A percentile compares a stretch with the other conserved stretches of the same genome.
Evolutionary conservation across 2,113 vertebrate genomes (phyloP).

Genomic region (Anolis carolinensis): DNA sequence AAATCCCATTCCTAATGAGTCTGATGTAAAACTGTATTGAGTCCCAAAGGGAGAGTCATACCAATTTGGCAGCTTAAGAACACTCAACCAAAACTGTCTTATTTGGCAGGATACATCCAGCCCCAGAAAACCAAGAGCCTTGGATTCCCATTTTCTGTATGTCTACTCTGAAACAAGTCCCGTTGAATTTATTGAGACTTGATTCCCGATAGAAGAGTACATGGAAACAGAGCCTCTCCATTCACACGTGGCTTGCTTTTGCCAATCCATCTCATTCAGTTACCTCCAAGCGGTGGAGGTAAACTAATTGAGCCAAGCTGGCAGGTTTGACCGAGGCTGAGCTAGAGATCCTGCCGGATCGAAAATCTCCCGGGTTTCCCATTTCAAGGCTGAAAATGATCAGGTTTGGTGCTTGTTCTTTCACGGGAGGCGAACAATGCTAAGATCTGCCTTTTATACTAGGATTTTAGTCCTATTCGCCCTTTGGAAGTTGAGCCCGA

Average conservation of each 20-base stretch:
- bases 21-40: too few relatives aligned
- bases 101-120: neutral
- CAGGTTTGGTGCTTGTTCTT: neutral
- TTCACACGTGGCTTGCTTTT: neutral
- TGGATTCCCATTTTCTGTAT: neutral
- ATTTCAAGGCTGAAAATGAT: neutral
- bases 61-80: too few relatives aligned
- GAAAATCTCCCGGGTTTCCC: neutral
- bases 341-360: too few relatives aligned
- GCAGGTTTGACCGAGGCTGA: too few relatives aligned
- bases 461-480: neutral
- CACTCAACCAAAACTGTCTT: too few relatives aligned
- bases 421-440: neutral
- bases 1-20: too few relatives aligned
- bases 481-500: too few relatives aligned
- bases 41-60: neutral
- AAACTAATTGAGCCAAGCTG: too few relatives aligned
- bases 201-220: too few relatives aligned
- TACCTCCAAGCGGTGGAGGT: neutral
- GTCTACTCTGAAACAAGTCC: neutral
- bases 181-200: neutral
- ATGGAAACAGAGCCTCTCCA: neutral
- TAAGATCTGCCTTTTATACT: too few relatives aligned
- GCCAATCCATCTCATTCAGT: neutral
- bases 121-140: neutral